These are phyloP conservation scores for Neuroscelio doddi DNA, from an alignment of 2,888 invertebrate species.

Conservation along the genomic window DNA sequence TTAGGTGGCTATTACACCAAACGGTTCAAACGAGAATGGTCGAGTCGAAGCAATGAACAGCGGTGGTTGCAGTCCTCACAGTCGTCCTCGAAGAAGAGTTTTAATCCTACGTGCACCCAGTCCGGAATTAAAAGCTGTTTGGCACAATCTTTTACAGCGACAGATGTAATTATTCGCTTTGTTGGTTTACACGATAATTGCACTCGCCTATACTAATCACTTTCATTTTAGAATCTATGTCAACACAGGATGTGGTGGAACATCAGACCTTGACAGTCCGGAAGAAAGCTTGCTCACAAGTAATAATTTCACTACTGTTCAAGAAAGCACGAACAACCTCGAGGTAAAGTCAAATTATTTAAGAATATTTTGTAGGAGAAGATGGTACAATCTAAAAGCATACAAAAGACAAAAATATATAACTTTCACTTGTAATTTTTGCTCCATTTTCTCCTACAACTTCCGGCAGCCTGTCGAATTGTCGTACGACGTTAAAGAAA, in stretches of 20 bases:
- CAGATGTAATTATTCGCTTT: conserved; percentile 81
- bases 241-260: conserved; percentile 85
- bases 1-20: conserved; percentile 74
- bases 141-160: conserved; percentile 90
- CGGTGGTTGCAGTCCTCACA: conserved; percentile 69
- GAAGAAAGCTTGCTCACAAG: conserved; percentile 75
- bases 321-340: conserved; percentile 58
- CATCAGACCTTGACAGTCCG: conserved; percentile 84
- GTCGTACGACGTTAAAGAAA: conserved; percentile 33
- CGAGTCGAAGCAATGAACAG: conserved; percentile 54
- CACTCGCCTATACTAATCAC: conserved; percentile 38
- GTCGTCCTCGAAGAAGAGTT: conserved; percentile 77
- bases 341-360: conserved; percentile 56
- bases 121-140: conserved; percentile 88
- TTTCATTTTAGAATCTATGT: conserved; percentile 82
- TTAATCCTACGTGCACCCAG: conserved; percentile 86
- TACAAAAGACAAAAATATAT: no score
- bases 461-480: neutral
- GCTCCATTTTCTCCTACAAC: conserved; percentile 17
- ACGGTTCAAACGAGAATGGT: conserved; percentile 59
- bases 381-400: conserved; percentile 16
- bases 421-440: neutral
- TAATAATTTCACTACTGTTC: conserved; percentile 54
- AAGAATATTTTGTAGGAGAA: conserved; percentile 9
- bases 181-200: conserved; percentile 1